Conservation (phyloP, 2,113 vertebrate species). For the Rhinolophus ferrumequinum region DNA sequence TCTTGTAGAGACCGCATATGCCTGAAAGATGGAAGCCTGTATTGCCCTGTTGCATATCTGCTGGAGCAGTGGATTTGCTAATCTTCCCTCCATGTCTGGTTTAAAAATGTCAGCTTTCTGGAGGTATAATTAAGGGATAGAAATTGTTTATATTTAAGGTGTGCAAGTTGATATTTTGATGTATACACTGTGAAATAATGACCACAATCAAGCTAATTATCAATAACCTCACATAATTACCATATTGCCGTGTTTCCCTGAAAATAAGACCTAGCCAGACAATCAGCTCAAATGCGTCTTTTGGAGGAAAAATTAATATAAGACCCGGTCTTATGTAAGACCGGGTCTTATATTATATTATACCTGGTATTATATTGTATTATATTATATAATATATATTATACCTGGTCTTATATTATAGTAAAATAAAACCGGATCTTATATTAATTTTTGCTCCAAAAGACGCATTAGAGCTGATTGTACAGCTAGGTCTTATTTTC, state of each 20-base stretch:
- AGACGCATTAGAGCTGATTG: too few species aligned
- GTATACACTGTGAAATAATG: not conserved
- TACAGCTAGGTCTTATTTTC: too few species aligned
- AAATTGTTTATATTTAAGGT: not conserved
- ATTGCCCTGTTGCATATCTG: not conserved
- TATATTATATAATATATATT: too few species aligned
- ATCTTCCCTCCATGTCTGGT: not conserved
- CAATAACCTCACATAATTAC: not conserved
- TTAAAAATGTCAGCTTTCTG: not conserved
- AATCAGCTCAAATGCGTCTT: too few species aligned
- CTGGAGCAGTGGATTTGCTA: not conserved
- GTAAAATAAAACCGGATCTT: too few species aligned
- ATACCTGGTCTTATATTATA: too few species aligned
- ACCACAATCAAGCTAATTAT: not conserved
- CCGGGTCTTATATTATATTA: too few species aligned
- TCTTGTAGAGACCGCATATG: fast-evolving
- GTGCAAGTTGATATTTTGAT: not conserved
- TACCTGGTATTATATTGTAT: too few species aligned
- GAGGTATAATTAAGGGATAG: not conserved
- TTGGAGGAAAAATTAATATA: too few species aligned
- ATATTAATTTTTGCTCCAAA: too few species aligned
- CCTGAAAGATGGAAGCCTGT: not conserved
- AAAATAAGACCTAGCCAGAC: too few species aligned
- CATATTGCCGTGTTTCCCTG: not conserved
- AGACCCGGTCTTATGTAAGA: too few species aligned